phyloP scores from a whole-genome alignment of 2,113 vertebrate species.

The Steatornis caripensis region DNA sequence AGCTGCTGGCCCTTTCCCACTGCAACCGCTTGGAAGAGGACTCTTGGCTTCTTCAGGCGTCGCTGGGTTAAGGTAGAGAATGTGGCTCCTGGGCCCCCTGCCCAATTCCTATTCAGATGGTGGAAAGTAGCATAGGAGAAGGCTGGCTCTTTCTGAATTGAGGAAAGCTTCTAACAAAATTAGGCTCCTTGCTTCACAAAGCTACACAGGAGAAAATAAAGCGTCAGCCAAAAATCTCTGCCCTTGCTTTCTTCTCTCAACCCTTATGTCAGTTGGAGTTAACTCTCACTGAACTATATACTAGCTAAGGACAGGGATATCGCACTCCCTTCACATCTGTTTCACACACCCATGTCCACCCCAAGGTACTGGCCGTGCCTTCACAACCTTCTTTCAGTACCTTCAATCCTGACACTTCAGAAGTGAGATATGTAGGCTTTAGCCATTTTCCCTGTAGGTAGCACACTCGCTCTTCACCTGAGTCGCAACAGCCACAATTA shows the following conservation, averaged over 20 bases:
- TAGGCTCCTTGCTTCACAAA: constrained; percentile 5
- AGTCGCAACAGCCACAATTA: background rate
- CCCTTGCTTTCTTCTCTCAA: background rate
- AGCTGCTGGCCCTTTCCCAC: constrained; percentile 42
- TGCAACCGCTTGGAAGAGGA: constrained; percentile 26
- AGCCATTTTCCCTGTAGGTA: background rate
- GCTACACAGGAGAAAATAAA: constrained; percentile 15
- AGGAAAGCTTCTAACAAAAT: constrained; percentile 12
- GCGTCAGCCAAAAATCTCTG: constrained; percentile 26
- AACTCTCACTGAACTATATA: background rate
- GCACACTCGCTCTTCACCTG: background rate
- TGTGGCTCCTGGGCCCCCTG: constrained; percentile 44
- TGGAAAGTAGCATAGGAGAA: constrained; percentile 28
- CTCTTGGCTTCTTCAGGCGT: constrained; percentile 28
- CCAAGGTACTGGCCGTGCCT: background rate
- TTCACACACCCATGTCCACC: background rate
- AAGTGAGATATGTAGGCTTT: background rate
- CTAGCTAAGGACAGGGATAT: background rate
- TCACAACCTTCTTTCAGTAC: background rate
- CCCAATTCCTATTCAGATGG: constrained; percentile 20
- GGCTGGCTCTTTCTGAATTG: constrained; percentile 22
- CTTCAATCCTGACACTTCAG: background rate
- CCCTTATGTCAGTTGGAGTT: background rate
- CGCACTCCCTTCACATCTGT: background rate
- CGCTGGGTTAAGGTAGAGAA: constrained; percentile 50